Conservation (phyloP, 2,797 vertebrate genomes). For the Brotula barbata region DNA sequence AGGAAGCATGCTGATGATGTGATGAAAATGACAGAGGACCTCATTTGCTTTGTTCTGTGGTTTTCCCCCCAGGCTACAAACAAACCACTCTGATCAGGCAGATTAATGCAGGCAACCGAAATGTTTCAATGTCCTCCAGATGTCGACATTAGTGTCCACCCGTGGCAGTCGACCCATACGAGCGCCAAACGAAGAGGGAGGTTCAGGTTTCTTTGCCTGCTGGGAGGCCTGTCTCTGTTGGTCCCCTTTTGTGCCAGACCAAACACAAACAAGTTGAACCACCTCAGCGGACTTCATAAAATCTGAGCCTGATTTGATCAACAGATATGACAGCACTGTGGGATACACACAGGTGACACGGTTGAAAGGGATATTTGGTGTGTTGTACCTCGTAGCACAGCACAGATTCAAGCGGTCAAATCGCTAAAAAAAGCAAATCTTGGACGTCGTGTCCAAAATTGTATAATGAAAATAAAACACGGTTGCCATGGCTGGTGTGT, state of each 20-base stretch:
- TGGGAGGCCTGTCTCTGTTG: not conserved
- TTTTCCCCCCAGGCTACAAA: constrained; percentile 11
- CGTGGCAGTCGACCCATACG: not conserved
- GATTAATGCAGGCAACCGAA: constrained; percentile 14
- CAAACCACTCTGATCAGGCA: constrained; percentile 6
- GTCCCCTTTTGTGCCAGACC: constrained; percentile 12
- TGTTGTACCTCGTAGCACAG: constrained; percentile 1
- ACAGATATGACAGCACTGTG: constrained; percentile 1
- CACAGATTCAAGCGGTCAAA: not conserved
- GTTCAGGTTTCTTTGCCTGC: constrained; percentile 26
- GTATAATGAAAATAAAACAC: constrained; percentile 9
- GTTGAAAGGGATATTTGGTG: not conserved
- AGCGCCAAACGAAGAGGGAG: constrained; percentile 19
- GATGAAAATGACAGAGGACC: constrained; percentile 21
- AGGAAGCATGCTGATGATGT: constrained; percentile 14
- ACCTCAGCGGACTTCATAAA: constrained; percentile 14
- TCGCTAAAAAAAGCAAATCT: not conserved
- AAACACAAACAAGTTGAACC: constrained; percentile 23
- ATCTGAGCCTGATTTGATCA: constrained; percentile 12
- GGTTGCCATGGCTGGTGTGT: not conserved
- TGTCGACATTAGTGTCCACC: constrained; percentile 4
- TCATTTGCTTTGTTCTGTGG: constrained; percentile 1
- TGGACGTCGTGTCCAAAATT: too few species aligned
- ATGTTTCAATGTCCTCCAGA: constrained; percentile 16
- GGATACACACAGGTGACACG: not conserved